Conservation (phyloP, 2,797 vertebrate species). For the Enteromius paludinosus region DNA sequence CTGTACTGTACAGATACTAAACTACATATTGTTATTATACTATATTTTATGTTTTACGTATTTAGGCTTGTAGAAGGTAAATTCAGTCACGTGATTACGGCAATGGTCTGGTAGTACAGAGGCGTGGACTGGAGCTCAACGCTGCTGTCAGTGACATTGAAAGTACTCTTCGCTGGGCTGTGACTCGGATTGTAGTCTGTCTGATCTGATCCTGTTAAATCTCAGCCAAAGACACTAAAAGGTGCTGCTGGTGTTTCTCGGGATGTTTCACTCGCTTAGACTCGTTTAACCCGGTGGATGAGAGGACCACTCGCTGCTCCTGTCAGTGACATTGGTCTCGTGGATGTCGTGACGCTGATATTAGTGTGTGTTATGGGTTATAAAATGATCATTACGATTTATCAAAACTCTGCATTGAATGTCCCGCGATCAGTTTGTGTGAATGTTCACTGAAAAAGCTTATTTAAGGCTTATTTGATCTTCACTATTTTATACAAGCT, state of each 20-base stretch:
- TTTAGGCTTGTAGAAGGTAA: not conserved
- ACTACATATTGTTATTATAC: not conserved
- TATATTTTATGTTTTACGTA: not conserved
- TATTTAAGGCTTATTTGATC: constrained; percentile 1
- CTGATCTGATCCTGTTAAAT: no score
- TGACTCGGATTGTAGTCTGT: no score
- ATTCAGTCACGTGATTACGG: not conserved
- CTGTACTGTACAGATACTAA: not conserved
- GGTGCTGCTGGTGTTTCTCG: not conserved
- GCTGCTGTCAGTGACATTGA: constrained; percentile 22
- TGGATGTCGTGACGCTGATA: constrained; percentile 7
- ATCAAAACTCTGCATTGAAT: not conserved
- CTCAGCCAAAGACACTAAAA: not conserved
- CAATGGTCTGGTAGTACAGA: not conserved
- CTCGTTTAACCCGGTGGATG: not conserved
- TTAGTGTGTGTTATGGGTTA: not conserved
- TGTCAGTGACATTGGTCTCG: constrained; percentile 19
- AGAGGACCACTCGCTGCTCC: not conserved
- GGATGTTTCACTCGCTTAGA: not conserved
- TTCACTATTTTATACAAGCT: not conserved
- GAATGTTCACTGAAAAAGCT: constrained; percentile 23
- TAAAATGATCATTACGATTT: not conserved
- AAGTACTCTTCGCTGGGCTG: not conserved
- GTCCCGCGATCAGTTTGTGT: not conserved
- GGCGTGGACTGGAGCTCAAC: not conserved